phyloP scores from a whole-genome alignment of 2,113 vertebrate genomes.

The Turdus rufiventris region DNA sequence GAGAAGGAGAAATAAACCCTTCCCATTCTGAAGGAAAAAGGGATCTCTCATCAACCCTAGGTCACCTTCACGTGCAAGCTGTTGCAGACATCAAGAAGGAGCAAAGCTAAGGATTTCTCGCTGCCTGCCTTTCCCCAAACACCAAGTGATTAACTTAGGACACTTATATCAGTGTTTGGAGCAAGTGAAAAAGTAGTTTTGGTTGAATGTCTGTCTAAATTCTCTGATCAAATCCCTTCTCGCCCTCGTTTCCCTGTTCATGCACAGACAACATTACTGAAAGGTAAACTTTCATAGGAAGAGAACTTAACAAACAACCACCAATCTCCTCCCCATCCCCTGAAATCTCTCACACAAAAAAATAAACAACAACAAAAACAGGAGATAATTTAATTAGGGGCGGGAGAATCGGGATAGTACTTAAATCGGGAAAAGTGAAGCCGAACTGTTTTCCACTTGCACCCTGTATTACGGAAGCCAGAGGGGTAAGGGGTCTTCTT shows the following conservation, averaged over 20 bases:
- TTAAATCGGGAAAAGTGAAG: neutral
- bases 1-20: neutral
- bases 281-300: neutral
- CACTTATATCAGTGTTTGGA: neutral
- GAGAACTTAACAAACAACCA: neutral
- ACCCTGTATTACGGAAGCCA: neutral
- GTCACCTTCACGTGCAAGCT: neutral
- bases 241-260: neutral
- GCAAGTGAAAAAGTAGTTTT: neutral
- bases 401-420: fast-evolving
- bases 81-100: neutral
- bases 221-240: neutral
- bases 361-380: fast-evolving
- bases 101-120: neutral
- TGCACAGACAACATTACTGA: fast-evolving
- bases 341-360: neutral
- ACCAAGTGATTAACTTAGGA: neutral
- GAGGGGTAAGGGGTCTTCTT: neutral
- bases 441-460: neutral
- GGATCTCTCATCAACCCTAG: neutral
- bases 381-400: neutral
- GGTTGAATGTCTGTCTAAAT: neutral
- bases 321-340: neutral
- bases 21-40: neutral
- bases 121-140: neutral